Evolutionary conservation across 2,797 vertebrate genomes (phyloP).

Genomic region (Pangasius mekongensis): DNA sequence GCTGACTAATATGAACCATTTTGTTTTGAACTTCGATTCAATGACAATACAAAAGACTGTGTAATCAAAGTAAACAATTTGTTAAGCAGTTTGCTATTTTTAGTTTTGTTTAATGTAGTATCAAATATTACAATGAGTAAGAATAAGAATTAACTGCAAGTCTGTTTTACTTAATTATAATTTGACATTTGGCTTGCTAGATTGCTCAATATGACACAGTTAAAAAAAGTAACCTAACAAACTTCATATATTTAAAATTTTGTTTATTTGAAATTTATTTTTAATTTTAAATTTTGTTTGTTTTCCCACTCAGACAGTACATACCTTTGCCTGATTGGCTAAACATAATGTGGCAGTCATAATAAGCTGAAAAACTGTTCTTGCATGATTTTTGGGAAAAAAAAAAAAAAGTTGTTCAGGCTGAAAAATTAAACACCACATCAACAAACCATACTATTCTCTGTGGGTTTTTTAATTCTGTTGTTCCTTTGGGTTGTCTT

Average conservation of each 20-base stretch:
- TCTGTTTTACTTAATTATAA: background rate
- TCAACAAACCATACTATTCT: background rate
- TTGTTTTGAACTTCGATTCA: no score
- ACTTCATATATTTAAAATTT: background rate
- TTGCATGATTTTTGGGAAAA: background rate
- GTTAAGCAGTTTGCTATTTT: background rate
- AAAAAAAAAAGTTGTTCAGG: background rate
- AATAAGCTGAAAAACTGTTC: background rate
- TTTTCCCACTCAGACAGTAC: no score
- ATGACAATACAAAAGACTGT: no score
- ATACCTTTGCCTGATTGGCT: background rate
- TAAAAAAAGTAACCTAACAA: background rate
- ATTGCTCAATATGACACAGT: background rate
- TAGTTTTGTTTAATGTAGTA: no score
- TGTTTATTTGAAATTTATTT: no score
- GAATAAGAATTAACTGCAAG: no score
- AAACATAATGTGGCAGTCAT: background rate
- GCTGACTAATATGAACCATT: background rate
- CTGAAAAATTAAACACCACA: background rate
- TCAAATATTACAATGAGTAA: no score
- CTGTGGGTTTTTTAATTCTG: background rate
- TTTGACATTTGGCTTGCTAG: background rate
- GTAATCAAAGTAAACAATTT: background rate
- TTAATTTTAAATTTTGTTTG: no score
- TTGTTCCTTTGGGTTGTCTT: background rate